Conservation (phyloP, 1,140 invertebrate genomes). For the Bathynomus jamesi region DNA sequence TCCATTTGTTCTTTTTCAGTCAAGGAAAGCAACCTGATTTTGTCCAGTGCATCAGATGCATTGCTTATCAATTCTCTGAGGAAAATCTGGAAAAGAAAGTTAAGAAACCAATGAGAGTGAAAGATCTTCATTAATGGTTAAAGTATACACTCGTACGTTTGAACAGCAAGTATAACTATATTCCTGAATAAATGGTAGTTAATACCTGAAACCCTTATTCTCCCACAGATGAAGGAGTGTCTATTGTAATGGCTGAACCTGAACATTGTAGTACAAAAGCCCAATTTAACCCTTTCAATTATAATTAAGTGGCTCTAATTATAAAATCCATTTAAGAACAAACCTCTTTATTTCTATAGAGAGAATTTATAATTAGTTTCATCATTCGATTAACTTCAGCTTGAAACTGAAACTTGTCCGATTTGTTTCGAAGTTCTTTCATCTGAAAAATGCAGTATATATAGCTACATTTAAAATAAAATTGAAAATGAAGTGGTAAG, state of each 20-base stretch:
- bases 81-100: conserved; percentile 65
- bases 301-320: no score
- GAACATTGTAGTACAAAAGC: no score
- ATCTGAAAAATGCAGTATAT: conserved; percentile 63
- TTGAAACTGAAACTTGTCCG: conserved; percentile 90
- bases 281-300: no score
- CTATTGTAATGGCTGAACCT: no score
- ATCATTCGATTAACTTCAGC: conserved; percentile 98
- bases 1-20: conserved; percentile 73
- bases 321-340: no score
- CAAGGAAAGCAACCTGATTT: conserved; percentile 84
- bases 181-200: no score
- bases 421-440: conserved; percentile 79
- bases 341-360: conserved; percentile 96
- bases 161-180: no score
- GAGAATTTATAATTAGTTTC: conserved; percentile 98
- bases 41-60: conserved; percentile 90
- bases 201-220: no score
- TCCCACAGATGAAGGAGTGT: no score
- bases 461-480: not conserved
- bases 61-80: conserved; percentile 95
- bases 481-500: not conserved
- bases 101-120: not conserved
- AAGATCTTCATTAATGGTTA: no score
- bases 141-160: no score